Conservation (phyloP, 2,888 invertebrate species). For the Drosophila eohydei region DNA sequence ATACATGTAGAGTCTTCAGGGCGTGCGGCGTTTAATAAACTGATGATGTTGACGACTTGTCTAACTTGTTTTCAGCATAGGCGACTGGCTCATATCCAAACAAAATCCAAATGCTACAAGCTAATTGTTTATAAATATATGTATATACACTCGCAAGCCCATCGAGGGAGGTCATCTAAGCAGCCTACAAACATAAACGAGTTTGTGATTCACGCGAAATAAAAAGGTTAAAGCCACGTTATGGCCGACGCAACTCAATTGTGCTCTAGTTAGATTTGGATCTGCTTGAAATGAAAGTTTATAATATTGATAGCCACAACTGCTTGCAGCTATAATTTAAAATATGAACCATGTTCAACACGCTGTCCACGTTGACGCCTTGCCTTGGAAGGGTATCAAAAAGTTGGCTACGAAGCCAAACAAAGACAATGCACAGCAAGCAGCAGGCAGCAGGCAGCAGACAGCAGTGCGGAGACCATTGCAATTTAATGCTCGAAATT, state of each 20-base stretch:
- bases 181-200: conserved; percentile 48
- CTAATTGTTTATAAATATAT: conserved; percentile 55
- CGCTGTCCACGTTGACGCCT: background rate
- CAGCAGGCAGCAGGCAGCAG: background rate
- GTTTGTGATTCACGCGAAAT: conserved; percentile 62
- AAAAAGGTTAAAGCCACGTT: background rate
- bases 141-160: conserved; percentile 9
- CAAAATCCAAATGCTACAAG: conserved; percentile 42
- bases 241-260: background rate
- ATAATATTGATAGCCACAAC: background rate
- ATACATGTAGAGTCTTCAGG: conserved; percentile 21
- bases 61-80: conserved; percentile 63
- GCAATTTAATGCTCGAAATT: conserved; percentile 67
- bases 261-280: conserved; percentile 12
- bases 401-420: conserved; percentile 11
- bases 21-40: conserved; percentile 32
- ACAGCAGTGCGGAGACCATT: conserved; percentile 46
- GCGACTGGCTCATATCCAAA: conserved; percentile 39
- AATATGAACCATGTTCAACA: background rate
- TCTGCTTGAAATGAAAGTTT: background rate
- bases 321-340: conserved; percentile 1
- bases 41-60: conserved; percentile 50
- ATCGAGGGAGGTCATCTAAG: conserved; percentile 25
- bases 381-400: conserved; percentile 28
- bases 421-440: background rate